Evolutionary conservation across 2,888 invertebrate species (phyloP).

Genomic region (Ariolimax columbianus): DNA sequence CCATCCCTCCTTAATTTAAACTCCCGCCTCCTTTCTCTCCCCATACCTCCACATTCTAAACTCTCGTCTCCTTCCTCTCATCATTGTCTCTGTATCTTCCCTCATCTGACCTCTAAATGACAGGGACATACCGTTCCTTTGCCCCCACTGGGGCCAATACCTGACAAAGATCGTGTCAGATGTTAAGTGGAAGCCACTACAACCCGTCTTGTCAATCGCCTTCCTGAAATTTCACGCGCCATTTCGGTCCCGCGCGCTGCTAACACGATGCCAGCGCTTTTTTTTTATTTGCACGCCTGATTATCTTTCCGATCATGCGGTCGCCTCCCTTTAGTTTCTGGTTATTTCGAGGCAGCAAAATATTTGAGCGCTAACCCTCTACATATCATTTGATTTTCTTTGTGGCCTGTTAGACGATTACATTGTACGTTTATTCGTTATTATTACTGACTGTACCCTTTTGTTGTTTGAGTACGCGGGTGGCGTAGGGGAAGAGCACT

Average conservation of each 20-base stretch:
- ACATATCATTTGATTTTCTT: no score
- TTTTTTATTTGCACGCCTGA: slow-evolving; percentile 17
- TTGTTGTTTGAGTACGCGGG: no score
- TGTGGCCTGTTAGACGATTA: no score
- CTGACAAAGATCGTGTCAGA: slow-evolving; percentile 9
- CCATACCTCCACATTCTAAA: no score
- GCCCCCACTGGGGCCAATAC: background rate
- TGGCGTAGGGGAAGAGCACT: no score
- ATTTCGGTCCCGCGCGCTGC: slow-evolving; percentile 1
- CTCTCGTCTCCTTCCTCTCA: no score
- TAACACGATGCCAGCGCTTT: background rate
- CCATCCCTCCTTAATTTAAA: no score
- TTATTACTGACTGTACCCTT: no score
- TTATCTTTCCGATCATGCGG: background rate
- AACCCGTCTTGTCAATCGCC: slow-evolving; percentile 10
- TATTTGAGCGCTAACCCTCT: background rate
- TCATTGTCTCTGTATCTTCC: no score
- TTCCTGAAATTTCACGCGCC: background rate
- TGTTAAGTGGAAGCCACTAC: slow-evolving; percentile 2
- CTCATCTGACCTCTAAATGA: background rate
- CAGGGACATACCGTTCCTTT: background rate
- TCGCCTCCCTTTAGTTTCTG: background rate
- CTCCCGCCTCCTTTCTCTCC: no score
- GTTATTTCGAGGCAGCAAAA: background rate
- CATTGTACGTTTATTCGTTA: no score